Evolutionary conservation across 2,888 invertebrate species (phyloP).

Genomic region (Dioctria rufipes): DNA sequence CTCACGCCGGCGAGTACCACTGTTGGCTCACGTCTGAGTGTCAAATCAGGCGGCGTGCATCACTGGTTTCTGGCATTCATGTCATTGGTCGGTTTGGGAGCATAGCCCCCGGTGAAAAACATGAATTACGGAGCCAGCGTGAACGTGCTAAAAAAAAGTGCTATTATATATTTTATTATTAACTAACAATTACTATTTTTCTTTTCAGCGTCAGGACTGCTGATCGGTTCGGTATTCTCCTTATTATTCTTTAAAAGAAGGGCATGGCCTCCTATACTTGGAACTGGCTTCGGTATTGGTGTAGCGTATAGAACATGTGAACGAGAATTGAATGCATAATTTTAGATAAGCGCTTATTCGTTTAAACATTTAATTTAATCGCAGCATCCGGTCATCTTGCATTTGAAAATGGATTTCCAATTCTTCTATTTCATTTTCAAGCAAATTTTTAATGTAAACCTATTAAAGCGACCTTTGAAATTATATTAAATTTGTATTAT

Average conservation of each 20-base stretch:
- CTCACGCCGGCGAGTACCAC: too few relatives aligned
- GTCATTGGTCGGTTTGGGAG: too few relatives aligned
- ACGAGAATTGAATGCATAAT: constrained; percentile 64
- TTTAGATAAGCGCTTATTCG: constrained; percentile 3
- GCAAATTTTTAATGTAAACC: constrained; percentile 27
- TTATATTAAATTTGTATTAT: not conserved
- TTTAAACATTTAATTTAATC: not conserved
- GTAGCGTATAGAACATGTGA: constrained; percentile 76
- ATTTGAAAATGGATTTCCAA: constrained; percentile 5
- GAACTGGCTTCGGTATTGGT: constrained; percentile 92
- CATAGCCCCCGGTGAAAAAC: too few relatives aligned
- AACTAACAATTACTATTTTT: constrained; percentile 54
- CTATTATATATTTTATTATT: not conserved
- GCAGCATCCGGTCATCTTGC: constrained; percentile 3
- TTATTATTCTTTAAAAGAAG: constrained; percentile 86
- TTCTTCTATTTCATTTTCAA: constrained; percentile 17
- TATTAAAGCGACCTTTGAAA: not conserved
- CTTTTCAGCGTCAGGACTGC: constrained; percentile 83
- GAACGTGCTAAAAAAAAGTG: not conserved
- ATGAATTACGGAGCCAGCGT: too few relatives aligned
- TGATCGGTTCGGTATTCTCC: constrained; percentile 86
- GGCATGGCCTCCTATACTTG: constrained; percentile 90
- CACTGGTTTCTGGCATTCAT: too few relatives aligned
- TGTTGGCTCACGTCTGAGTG: too few relatives aligned
- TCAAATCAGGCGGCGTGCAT: too few relatives aligned